Evolutionary conservation across 2,888 invertebrate genomes (phyloP), one percentile per base, ranked within the genome.

Genomic region (Epirrita christyi): DNA sequence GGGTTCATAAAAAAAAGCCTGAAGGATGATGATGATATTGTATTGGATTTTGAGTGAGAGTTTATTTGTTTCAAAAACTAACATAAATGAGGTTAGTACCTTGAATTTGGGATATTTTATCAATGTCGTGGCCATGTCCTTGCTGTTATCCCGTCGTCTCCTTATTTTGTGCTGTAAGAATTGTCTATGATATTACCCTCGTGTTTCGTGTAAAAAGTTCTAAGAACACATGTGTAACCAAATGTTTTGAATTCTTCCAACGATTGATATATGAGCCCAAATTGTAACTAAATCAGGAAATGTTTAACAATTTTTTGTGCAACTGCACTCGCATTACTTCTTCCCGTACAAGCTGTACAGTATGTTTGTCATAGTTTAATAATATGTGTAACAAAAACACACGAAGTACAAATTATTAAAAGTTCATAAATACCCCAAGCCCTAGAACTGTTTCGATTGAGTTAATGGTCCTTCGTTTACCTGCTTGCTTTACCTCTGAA

Each of bases 21-120:
- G n/a, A n/a, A n/a, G n/a, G n/a, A n/a, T n/a, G n/a, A n/a, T n/a
- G n/a, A n/a, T n/a, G n/a, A n/a, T n/a, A n/a, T n/a, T n/a, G 4
- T 21, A 21, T 21, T 21, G 21, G 2, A 3, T 21, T 21, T 4
- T 21, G 2, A 32, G 32, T 32, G 32, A 10, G 8, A 32, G 8
- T 32, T 32, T 8, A 32, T 10, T 32, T 8, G 8, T 21, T 21
- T 21, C 4, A 21, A 21, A 21, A 3, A 21, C 21, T 21, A 21
- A 21, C 21, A 21, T 21, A 21, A 21, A 21, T 21, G 21, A 21
- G 21, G 21, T 4, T 21, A 32, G 32, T 32, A 5, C 7, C 47
- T 42, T 42, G 44, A 21, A 21, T 52, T 52, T 52, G 37, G 21
- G 52, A 9, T 44, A 38, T 45, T 29, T n/a, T 52, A 21, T 52